Evolutionary conservation across 1,140 invertebrate species (phyloP), one percentile per base, ranked within the genome.

Genomic region (Saccostrea cuccullata): DNA sequence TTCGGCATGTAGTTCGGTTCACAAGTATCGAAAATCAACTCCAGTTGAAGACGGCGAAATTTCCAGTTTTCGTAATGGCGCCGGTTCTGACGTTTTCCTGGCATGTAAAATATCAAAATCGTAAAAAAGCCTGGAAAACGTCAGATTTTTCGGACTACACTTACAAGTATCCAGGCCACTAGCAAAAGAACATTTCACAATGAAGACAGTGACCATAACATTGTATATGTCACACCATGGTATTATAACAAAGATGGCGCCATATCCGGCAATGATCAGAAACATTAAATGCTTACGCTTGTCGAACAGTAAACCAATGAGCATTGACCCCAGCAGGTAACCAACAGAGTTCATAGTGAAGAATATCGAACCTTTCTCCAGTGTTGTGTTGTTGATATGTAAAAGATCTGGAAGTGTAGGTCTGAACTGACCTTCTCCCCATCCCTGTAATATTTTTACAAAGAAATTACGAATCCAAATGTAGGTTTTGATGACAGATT

Each of bases 371-470:
- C 87, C 93, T 84, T 91, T 67, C 23, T 90, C 86, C 47, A 91
- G 87, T 70, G 90, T 88, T 36, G 91, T 89, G 40, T 90, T 86
- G 5, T 92, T 90, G 73, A 93, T 91, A 17, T 92, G 82, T 85
- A 92, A 90, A 17, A 95, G 90, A 88, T 94, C 92, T 0, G 93
- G 89, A 55, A 95, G 89, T 2, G 94, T 93, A n/a, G 94, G 94
- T 26, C 94, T 94, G 58, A 91, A 90, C 55, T 94, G 91, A 56
- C 92, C 92, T 40, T 93, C 89, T 40, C 89, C 91, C 84, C 94
- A 89, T 26, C 94, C 94, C 17, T 58, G 11, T 11, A 17, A 58
- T 58, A 58, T 4, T 12, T 12, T 58, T 58, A 1, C 56, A 30
- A 73, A 15, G 17, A 2, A 58, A 58, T 15, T 6, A 12, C 3